Percentiles rank a stretch among this genome's conserved stretches.
Evolutionary conservation across 2,113 vertebrate species (phyloP).

Genomic region (Protobothrops flavoviridis): DNA sequence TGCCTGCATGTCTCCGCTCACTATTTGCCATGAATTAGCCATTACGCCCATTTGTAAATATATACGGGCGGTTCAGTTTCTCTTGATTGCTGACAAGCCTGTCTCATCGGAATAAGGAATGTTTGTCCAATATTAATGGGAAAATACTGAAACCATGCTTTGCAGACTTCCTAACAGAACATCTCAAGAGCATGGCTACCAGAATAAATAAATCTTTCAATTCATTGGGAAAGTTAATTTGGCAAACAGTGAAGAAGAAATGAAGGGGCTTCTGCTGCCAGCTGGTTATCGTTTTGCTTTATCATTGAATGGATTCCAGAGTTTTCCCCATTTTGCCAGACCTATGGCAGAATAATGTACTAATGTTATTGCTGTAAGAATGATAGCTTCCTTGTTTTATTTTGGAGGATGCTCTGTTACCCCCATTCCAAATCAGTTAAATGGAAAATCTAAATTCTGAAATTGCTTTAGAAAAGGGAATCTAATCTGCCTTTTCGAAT

Average conservation of each 20-base stretch:
- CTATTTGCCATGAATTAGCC: neutral
- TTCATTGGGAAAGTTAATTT: constrained; percentile 37
- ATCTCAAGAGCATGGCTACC: neutral
- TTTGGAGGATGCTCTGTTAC: neutral
- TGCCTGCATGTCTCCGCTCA: neutral
- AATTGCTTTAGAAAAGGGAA: neutral
- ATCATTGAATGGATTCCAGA: constrained; percentile 34
- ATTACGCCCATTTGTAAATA: neutral
- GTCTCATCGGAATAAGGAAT: neutral
- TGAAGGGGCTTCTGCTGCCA: constrained; percentile 54
- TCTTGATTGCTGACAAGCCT: neutral
- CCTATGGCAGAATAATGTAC: constrained; percentile 46
- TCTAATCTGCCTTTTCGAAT: neutral
- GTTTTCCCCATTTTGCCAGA: constrained; percentile 44
- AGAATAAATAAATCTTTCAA: constrained; percentile 15
- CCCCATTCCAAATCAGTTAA: neutral
- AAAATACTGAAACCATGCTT: neutral
- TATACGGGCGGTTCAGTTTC: neutral
- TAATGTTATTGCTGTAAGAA: neutral
- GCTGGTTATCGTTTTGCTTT: constrained; percentile 55
- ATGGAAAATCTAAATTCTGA: neutral
- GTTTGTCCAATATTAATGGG: neutral
- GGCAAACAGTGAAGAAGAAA: constrained; percentile 50
- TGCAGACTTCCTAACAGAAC: neutral
- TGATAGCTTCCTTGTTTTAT: neutral